Conservation (phyloP, 1,140 invertebrate species). For the Ptiloglossa arizonensis region DNA sequence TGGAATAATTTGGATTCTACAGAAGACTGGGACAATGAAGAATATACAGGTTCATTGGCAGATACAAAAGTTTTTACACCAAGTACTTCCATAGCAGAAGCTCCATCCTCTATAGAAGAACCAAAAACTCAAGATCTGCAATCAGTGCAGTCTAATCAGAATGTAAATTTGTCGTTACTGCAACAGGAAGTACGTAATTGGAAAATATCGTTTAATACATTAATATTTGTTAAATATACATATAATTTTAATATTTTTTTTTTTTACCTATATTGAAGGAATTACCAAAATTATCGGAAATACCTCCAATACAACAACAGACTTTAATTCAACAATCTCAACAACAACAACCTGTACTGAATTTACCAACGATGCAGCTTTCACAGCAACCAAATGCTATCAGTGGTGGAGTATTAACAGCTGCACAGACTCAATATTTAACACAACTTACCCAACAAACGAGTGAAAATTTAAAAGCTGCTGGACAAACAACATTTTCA, state of each 20-base stretch:
- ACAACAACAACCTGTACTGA: slow-evolving; percentile 70
- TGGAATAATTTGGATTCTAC: slow-evolving; percentile 86
- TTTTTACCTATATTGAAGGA: slow-evolving; percentile 59
- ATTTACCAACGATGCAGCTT: slow-evolving; percentile 78
- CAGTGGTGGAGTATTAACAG: slow-evolving; percentile 81
- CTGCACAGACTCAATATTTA: slow-evolving; percentile 88
- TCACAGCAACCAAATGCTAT: slow-evolving; percentile 77
- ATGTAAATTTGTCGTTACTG: slow-evolving; percentile 64
- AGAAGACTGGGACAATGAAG: slow-evolving; percentile 97
- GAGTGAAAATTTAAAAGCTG: slow-evolving; percentile 84
- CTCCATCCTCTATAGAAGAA: slow-evolving; percentile 69
- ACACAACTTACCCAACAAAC: slow-evolving; percentile 87
- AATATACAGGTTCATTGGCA: slow-evolving; percentile 94
- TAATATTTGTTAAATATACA: slow-evolving; percentile 11
- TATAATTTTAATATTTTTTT: slow-evolving; percentile 24
- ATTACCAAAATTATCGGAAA: slow-evolving; percentile 73
- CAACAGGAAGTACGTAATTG: slow-evolving; percentile 66
- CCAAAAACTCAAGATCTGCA: slow-evolving; percentile 68
- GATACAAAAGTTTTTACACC: slow-evolving; percentile 97
- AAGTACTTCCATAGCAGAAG: slow-evolving; percentile 81
- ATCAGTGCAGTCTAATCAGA: slow-evolving; percentile 65
- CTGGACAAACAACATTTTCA: slow-evolving; percentile 80
- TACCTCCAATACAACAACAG: slow-evolving; percentile 69
- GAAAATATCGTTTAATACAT: background rate
- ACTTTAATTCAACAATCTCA: slow-evolving; percentile 71